Evolutionary conservation across 2,113 vertebrate genomes (phyloP).

Genomic region (Zosterops hypoxanthus): DNA sequence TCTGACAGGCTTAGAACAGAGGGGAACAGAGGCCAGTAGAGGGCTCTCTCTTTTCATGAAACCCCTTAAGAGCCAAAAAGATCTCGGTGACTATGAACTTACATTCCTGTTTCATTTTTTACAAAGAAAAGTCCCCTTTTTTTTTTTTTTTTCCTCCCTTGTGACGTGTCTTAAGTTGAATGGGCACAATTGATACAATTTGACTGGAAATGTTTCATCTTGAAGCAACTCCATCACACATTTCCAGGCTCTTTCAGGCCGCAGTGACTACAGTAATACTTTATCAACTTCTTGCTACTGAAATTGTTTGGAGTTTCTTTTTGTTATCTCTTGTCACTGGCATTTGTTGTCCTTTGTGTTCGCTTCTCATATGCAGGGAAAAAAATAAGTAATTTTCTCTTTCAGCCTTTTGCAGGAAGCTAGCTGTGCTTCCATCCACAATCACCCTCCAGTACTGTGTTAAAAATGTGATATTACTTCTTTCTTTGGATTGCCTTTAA

Average conservation of each 20-base stretch:
- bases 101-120: not conserved
- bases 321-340: not conserved
- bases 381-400: not conserved
- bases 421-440: not conserved
- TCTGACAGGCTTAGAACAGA: fast-evolving
- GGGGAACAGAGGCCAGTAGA: not conserved
- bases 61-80: not conserved
- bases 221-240: not conserved
- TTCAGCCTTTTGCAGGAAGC: not conserved
- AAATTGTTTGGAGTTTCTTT: not conserved
- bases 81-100: not conserved
- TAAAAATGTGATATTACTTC: not conserved
- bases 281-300: not conserved
- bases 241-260: not conserved
- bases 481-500: not conserved
- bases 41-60: conserved; percentile 6
- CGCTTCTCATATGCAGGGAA: not conserved
- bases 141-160: not conserved
- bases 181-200: not conserved
- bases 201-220: not conserved
- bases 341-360: not conserved
- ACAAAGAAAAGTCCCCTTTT: fast-evolving
- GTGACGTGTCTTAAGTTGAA: not conserved
- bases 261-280: not conserved
- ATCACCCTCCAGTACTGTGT: not conserved